Evolutionary conservation across 2,797 vertebrate genomes (phyloP).

Genomic region (Lepus townsendii): DNA sequence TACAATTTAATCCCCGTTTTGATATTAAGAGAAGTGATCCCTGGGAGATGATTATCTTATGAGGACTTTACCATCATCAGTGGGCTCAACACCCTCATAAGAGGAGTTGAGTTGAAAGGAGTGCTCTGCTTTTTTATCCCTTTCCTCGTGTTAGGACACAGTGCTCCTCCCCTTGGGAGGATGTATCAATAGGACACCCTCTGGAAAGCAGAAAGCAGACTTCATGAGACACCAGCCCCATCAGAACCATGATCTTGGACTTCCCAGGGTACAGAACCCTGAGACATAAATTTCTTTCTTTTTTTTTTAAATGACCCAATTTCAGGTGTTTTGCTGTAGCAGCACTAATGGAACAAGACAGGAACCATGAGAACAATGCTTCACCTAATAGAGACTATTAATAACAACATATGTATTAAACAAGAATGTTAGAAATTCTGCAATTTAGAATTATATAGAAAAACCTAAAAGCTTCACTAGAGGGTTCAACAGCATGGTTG

Average conservation of each 20-base stretch:
- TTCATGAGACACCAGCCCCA: neutral
- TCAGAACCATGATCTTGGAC: neutral
- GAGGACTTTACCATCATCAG: neutral
- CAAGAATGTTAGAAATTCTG: neutral
- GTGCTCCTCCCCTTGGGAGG: neutral
- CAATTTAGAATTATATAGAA: neutral
- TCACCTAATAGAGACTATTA: neutral
- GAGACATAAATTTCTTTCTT: neutral
- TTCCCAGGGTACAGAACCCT: neutral
- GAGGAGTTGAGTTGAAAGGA: neutral
- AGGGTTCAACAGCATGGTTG: neutral
- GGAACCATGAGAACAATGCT: neutral
- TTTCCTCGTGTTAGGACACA: neutral
- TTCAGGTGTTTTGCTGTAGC: neutral
- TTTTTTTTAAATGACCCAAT: neutral
- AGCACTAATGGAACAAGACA: neutral
- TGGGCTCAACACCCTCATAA: neutral
- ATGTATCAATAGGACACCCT: neutral
- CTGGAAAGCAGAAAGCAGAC: neutral
- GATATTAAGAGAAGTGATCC: neutral
- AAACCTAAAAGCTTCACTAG: neutral
- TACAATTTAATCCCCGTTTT: neutral
- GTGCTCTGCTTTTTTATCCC: neutral
- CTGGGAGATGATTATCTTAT: neutral
- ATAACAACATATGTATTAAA: neutral